phyloP scores from a whole-genome alignment of 1,140 invertebrate species.

The Helicoverpa zea region DNA sequence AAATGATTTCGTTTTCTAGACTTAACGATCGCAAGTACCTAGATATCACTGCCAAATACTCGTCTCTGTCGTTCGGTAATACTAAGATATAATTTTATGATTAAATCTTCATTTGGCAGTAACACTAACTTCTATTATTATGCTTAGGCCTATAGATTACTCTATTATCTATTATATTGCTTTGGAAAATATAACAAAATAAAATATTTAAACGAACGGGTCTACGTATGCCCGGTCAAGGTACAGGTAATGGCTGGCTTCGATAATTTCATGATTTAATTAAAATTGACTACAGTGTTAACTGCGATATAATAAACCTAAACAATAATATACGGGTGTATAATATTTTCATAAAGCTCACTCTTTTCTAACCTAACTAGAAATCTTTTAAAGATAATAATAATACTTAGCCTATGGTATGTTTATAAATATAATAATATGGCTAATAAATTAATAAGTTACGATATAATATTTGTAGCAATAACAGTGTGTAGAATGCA shows the following conservation, averaged over 20 bases:
- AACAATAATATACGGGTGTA: conserved; percentile 66
- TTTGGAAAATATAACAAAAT: conserved; percentile 83
- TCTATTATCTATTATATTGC: conserved; percentile 78
- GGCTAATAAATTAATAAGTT: conserved; percentile 84
- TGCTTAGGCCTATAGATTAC: conserved; percentile 75
- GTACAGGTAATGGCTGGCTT: conserved; percentile 77
- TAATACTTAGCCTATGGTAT: conserved; percentile 85
- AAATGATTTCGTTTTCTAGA: conserved; percentile 54
- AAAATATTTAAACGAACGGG: conserved; percentile 67
- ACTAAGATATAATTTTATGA: conserved; percentile 64
- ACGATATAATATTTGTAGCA: conserved; percentile 70
- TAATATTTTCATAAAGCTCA: conserved; percentile 81
- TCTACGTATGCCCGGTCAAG: conserved; percentile 62
- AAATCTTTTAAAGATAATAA: conserved; percentile 84
- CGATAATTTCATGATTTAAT: conserved; percentile 67
- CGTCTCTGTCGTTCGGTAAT: conserved; percentile 60
- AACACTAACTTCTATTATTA: conserved; percentile 77
- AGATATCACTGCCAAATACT: conserved; percentile 74
- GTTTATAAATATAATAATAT: conserved; percentile 85
- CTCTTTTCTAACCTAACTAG: conserved; percentile 82
- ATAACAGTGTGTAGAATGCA: conserved; percentile 61
- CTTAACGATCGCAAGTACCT: conserved; percentile 63
- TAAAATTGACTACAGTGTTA: conserved; percentile 72
- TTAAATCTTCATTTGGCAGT: conserved; percentile 73
- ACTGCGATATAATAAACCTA: conserved; percentile 68